Evolutionary conservation across 2,113 vertebrate genomes (phyloP).

Genomic region (Spermophilus dauricus): DNA sequence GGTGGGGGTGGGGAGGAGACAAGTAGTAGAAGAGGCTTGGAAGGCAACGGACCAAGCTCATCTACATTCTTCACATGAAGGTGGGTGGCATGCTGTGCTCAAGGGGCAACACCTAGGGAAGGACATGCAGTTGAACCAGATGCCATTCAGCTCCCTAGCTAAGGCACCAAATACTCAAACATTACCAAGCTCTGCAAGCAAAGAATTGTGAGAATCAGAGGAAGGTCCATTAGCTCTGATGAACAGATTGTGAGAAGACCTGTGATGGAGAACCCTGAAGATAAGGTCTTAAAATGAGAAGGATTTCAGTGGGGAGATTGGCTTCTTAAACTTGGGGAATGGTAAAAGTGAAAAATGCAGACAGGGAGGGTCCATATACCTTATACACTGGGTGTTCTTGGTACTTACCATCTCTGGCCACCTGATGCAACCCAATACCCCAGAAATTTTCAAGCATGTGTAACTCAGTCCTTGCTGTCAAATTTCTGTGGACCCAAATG

Average conservation of each 20-base stretch:
- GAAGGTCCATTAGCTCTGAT: not conserved
- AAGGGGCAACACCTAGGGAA: not conserved
- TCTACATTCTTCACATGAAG: rapidly evolving
- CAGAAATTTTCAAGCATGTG: not conserved
- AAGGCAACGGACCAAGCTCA: not conserved
- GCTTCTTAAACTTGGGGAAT: not conserved
- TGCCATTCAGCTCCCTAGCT: not conserved
- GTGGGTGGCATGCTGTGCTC: rapidly evolving
- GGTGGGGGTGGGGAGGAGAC: not conserved
- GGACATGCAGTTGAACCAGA: not conserved
- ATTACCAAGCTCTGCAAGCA: not conserved
- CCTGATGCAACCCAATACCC: not conserved
- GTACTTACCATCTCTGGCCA: not conserved
- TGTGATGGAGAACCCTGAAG: not conserved
- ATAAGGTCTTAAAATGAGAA: not conserved
- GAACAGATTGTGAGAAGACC: not conserved
- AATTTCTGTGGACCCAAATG: not conserved
- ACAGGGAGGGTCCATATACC: not conserved
- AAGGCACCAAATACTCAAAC: not conserved
- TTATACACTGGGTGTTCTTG: not conserved
- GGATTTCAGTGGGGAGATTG: not conserved
- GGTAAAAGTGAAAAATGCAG: not conserved
- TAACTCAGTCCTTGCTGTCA: not conserved
- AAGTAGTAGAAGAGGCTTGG: not conserved
- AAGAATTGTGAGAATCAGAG: not conserved